Conservation (phyloP, 2,888 invertebrate genomes). For the Syrista parreyssii region DNA sequence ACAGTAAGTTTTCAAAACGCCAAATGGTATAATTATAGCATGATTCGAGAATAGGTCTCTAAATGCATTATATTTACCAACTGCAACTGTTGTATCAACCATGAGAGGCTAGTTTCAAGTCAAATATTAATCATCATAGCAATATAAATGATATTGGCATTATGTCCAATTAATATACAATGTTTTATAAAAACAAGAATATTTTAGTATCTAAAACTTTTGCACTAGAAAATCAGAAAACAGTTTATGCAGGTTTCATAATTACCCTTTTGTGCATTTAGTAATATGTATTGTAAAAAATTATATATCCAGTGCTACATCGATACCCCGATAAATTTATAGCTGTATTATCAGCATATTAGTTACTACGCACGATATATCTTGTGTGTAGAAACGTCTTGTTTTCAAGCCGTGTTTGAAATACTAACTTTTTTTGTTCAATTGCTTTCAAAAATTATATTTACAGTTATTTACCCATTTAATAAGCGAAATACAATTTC, state of each 20-base stretch:
- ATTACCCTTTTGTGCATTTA: not conserved
- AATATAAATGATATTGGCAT: too few relatives aligned
- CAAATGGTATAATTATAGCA: too few relatives aligned
- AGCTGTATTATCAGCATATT: not conserved
- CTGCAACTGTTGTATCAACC: too few relatives aligned
- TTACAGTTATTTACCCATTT: conserved; percentile 4
- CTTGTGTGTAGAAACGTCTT: too few relatives aligned
- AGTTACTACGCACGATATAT: not conserved
- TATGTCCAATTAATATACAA: not conserved
- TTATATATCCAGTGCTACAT: not conserved
- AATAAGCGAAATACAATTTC: conserved; percentile 12
- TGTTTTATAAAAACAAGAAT: not conserved
- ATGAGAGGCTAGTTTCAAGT: too few relatives aligned
- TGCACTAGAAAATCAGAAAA: not conserved
- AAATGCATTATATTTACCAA: too few relatives aligned
- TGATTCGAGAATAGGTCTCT: too few relatives aligned
- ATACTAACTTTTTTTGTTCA: not conserved
- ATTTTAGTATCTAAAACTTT: not conserved
- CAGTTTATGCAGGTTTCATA: not conserved
- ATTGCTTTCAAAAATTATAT: not conserved
- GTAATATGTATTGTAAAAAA: not conserved
- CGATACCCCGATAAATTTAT: not conserved
- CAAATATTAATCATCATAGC: not conserved
- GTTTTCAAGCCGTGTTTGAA: not conserved
- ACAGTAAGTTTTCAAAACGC: too few relatives aligned